Conservation (phyloP, 2,113 vertebrate species). For the Blennius ocellaris region DNA sequence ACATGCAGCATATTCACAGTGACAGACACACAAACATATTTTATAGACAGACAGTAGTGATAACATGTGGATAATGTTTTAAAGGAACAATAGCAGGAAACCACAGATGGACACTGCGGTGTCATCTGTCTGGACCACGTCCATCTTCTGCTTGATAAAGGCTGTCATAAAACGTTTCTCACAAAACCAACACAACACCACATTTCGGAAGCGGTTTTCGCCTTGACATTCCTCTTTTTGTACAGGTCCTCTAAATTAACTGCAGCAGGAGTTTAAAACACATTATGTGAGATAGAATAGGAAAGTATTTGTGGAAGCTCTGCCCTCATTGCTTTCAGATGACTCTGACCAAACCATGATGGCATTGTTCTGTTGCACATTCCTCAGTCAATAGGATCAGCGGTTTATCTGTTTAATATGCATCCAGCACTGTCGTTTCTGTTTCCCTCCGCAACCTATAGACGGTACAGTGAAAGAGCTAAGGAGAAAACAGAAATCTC, state of each 20-base stretch:
- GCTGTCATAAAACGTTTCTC: constrained; percentile 56
- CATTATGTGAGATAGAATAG: constrained; percentile 34
- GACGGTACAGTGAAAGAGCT: constrained; percentile 1
- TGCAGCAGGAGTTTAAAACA: constrained; percentile 15
- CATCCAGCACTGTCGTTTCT: constrained; percentile 16
- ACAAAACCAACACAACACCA: constrained; percentile 33
- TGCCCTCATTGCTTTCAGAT: constrained; percentile 32
- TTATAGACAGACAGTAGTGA: constrained; percentile 49
- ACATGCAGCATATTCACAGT: neutral
- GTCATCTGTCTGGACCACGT: constrained; percentile 70
- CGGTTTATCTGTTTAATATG: constrained; percentile 48
- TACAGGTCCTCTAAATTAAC: neutral
- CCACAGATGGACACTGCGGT: constrained; percentile 54
- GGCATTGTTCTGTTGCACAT: constrained; percentile 54
- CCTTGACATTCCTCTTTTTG: neutral
- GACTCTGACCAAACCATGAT: constrained; percentile 50
- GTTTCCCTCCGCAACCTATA: constrained; percentile 20
- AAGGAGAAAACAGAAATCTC: neutral
- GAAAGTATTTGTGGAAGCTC: constrained; percentile 49
- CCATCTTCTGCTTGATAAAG: constrained; percentile 70
- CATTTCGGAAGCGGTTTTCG: neutral
- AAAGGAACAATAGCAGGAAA: constrained; percentile 80
- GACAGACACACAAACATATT: constrained; percentile 15
- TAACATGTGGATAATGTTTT: constrained; percentile 59
- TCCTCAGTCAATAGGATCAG: constrained; percentile 55